A percentile compares a stretch with the other conserved stretches of the same genome.
phyloP scores from a whole-genome alignment of 2,888 invertebrate species.

The Drosophila villosipedis region DNA sequence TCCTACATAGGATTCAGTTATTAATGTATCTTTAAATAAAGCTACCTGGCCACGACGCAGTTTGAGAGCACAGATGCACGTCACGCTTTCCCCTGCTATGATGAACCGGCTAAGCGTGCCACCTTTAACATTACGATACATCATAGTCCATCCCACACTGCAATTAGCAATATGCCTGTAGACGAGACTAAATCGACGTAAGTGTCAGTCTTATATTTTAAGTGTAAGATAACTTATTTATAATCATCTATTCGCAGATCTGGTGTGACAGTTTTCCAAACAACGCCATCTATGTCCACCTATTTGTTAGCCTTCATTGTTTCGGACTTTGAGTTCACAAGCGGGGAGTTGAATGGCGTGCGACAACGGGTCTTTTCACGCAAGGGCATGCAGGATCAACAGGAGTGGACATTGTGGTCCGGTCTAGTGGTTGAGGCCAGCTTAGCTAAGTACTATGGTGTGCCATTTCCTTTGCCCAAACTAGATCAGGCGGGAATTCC shows the following conservation, averaged over 20 bases:
- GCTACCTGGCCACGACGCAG: conserved; percentile 88
- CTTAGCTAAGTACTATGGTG: conserved; percentile 90
- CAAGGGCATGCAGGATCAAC: conserved; percentile 81
- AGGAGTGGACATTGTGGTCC: conserved; percentile 90
- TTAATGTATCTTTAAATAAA: conserved; percentile 23
- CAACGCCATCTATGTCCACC: conserved; percentile 89
- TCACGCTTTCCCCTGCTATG: conserved; percentile 91
- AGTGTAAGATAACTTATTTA: not conserved
- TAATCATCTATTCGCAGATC: conserved; percentile 12
- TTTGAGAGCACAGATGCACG: conserved; percentile 89
- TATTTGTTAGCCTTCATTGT: conserved; percentile 93
- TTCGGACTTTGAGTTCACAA: conserved; percentile 86
- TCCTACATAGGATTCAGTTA: not conserved
- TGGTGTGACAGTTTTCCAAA: conserved; percentile 81
- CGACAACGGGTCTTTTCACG: conserved; percentile 81
- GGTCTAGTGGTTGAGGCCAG: conserved; percentile 90
- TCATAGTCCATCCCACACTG: conserved; percentile 72
- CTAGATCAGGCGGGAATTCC: conserved; percentile 95
- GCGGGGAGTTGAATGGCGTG: conserved; percentile 64
- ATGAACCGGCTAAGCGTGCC: conserved; percentile 90
- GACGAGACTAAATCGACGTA: conserved; percentile 43
- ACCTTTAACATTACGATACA: conserved; percentile 83
- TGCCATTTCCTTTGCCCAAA: conserved; percentile 91
- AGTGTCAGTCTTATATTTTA: conserved; percentile 3
- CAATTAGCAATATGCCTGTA: conserved; percentile 86